Evolutionary conservation across 2,113 vertebrate genomes (phyloP).

Genomic region (Alligator mississippiensis): DNA sequence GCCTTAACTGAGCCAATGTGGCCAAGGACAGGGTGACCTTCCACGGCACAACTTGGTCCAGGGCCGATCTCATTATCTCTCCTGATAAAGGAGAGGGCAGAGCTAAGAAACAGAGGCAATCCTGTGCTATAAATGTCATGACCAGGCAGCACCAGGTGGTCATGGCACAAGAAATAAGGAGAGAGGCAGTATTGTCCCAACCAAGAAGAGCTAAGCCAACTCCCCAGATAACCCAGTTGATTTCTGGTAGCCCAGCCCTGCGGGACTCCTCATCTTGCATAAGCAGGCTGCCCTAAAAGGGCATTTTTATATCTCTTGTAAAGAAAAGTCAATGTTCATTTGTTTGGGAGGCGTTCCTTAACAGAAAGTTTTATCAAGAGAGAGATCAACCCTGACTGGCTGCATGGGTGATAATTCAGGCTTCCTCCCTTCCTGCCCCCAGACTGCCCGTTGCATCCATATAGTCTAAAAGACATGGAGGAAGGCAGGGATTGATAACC

Average conservation of each 20-base stretch:
- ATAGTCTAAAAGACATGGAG: background rate
- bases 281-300: slow-evolving; percentile 26
- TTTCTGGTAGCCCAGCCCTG: background rate
- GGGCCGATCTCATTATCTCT: too few species aligned
- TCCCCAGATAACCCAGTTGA: background rate
- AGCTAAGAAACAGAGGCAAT: background rate
- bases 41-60: too few species aligned
- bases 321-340: slow-evolving; percentile 75
- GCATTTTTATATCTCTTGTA: slow-evolving; percentile 37
- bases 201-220: background rate
- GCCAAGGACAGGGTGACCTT: too few species aligned
- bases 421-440: too few species aligned
- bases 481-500: background rate
- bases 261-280: slow-evolving; percentile 5
- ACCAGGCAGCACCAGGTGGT: background rate
- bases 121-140: background rate
- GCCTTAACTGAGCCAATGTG: background rate
- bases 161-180: background rate
- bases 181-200: fast-evolving
- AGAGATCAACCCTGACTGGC: slow-evolving; percentile 76
- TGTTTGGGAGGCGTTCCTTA: slow-evolving; percentile 70
- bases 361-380: slow-evolving; percentile 77
- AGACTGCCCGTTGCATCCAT: background rate
- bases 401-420: too few species aligned
- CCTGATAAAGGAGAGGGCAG: background rate